Conservation (phyloP, 92 coral and sea anemone species). For the Hydrozoanthus gracilis region DNA sequence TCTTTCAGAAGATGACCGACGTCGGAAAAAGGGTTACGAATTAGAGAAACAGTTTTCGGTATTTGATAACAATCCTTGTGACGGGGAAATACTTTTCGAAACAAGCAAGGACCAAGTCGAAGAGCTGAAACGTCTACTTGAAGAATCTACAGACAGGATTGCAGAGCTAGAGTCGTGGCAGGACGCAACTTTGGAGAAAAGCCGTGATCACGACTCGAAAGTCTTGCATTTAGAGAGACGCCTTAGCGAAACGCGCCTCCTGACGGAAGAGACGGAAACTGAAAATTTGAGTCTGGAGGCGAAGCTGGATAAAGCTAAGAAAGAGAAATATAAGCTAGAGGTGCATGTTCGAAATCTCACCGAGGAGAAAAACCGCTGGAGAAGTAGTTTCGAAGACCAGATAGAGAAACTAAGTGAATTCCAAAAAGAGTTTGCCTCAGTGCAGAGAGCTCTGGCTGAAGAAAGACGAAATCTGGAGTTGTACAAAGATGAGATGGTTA, state of each 20-base stretch:
- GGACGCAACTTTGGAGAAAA: constrained; percentile 12
- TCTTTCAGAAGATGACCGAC: not conserved
- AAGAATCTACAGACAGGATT: constrained; percentile 3
- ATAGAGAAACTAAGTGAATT: constrained; percentile 11
- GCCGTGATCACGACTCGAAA: constrained; percentile 22
- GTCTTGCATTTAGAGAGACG: constrained; percentile 12
- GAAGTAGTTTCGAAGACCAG: constrained; percentile 48
- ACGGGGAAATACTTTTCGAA: not conserved
- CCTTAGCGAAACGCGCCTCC: constrained; percentile 24
- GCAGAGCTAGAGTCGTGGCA: constrained; percentile 28
- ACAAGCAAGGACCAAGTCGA: not conserved
- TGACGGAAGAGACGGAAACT: constrained; percentile 3
- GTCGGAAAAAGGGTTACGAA: not conserved
- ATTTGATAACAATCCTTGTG: not conserved
- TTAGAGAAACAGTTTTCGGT: not conserved
- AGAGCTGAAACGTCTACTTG: constrained; percentile 2
- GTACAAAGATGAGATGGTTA: constrained; percentile 43
- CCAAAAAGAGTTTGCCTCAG: constrained; percentile 1
- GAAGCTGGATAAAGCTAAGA: constrained; percentile 5
- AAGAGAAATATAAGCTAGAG: constrained; percentile 11
- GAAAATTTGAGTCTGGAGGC: constrained; percentile 24
- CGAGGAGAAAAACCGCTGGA: constrained; percentile 45
- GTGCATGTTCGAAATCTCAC: not conserved
- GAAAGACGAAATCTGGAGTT: constrained; percentile 46
- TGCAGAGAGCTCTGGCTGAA: constrained; percentile 58